A percentile compares a stretch with the other conserved stretches of the same genome.
Evolutionary conservation across 1,140 invertebrate species (phyloP).

Genomic region (Caenorhabditis latens): DNA sequence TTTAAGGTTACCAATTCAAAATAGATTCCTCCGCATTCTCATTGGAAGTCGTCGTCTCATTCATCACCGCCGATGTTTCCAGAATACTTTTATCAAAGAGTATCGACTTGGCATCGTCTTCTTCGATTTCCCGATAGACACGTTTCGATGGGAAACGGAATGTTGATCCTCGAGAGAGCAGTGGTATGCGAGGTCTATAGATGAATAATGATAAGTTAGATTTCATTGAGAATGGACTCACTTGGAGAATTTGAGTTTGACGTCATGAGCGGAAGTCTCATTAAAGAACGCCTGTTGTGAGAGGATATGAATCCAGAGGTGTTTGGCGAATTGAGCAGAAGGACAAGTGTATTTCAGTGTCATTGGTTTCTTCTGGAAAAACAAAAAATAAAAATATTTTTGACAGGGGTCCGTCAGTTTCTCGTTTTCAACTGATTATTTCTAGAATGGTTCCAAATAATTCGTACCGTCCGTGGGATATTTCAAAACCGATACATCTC

Average conservation of each 20-base stretch:
- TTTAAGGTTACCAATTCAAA: neutral
- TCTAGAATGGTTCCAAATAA: too few relatives aligned
- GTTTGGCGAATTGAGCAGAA: slow-evolving; percentile 70
- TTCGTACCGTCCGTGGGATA: too few relatives aligned
- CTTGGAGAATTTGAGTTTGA: slow-evolving; percentile 76
- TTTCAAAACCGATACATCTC: too few relatives aligned
- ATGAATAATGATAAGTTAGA: neutral
- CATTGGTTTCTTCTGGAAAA: slow-evolving; percentile 17
- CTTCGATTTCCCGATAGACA: slow-evolving; percentile 65
- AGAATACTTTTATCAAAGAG: slow-evolving; percentile 31
- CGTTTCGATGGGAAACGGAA: slow-evolving; percentile 66
- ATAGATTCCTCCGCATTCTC: slow-evolving; percentile 3
- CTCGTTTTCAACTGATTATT: too few relatives aligned
- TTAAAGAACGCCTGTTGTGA: slow-evolving; percentile 75
- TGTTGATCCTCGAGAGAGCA: slow-evolving; percentile 67
- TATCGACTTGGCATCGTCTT: slow-evolving; percentile 31
- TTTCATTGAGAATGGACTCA: neutral
- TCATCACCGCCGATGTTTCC: slow-evolving; percentile 41
- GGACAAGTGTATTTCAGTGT: slow-evolving; percentile 71
- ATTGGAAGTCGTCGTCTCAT: slow-evolving; percentile 44
- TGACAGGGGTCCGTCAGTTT: too few relatives aligned
- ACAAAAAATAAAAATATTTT: neutral
- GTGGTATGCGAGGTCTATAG: slow-evolving; percentile 65
- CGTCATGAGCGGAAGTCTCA: slow-evolving; percentile 63
- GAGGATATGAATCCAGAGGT: slow-evolving; percentile 73